Evolutionary conservation across 1,140 invertebrate genomes (phyloP), one percentile per base, ranked within the genome.

Genomic region (Zaprionus camerounensis): DNA sequence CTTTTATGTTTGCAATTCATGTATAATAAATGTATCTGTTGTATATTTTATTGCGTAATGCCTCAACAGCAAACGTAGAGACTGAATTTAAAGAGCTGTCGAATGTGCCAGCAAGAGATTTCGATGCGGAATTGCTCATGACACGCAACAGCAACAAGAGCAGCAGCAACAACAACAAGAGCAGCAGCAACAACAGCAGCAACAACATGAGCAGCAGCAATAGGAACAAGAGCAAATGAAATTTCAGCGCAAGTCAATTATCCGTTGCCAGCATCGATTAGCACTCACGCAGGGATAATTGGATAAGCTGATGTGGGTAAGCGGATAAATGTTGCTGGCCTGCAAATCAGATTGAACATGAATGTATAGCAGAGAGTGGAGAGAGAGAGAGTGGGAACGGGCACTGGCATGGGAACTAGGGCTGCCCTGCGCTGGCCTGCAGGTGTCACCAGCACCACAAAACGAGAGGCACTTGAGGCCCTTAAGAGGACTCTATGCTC

Each of bases 181-280:
- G 24, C 2, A 24, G 3, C 20, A 22, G 9, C 0, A 28, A 11
- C 41, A 44, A 17, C n/a, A 9, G 11, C 31, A 24, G 4, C 12
- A 41, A 41, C 38, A n/a, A n/a, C 26, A 28, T 28, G 11, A 17
- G 17, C 17, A 11, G 11, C n/a, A 24, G 20, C 46, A 24, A 31
- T 31, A 31, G 2, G 28, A 2, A 20, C 41, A 46, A 46, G n/a
- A 9, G 20, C 31, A 24, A 51, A 13, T 13, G 46, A 22, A 51
- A 51, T 51, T 41, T 24, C 15, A 6, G 49, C 20, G 12, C 55
- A 41, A 41, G 34, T 44, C 53, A 67, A 67, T 67, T 67, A 46
- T 44, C 28, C 26, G 20, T 36, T 58, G 65, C 28, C 53, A 22
- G 65, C 38, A 44, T 46, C 12, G 36, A 57, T 67, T 67, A 57